phyloP scores from a whole-genome alignment of 2,797 vertebrate species.

The Ctenopoma kingsleyae region DNA sequence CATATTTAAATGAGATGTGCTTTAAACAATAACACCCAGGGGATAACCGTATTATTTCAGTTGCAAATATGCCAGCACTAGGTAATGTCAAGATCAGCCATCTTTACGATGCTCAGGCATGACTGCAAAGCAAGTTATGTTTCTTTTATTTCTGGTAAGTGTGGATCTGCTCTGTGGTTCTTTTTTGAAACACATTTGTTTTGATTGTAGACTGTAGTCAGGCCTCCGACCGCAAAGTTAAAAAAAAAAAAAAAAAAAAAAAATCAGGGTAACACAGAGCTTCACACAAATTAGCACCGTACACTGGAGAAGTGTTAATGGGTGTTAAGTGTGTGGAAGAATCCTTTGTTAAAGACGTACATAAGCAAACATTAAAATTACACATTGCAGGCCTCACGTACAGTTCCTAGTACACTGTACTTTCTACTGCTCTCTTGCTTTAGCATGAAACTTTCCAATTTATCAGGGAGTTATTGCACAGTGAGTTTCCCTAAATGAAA shows the following conservation, averaged over 20 bases:
- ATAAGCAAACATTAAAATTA: slow-evolving; percentile 37
- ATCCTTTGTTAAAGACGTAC: slow-evolving; percentile 6
- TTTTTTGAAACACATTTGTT: slow-evolving; percentile 35
- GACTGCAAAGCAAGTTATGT: neutral
- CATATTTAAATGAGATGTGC: neutral
- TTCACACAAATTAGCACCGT: neutral
- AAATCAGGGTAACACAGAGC: neutral
- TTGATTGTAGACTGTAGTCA: slow-evolving; percentile 21
- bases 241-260: slow-evolving; percentile 7
- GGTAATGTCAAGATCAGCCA: neutral
- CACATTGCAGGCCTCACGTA: slow-evolving; percentile 9
- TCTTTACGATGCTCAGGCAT: neutral
- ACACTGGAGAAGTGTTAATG: slow-evolving; percentile 25
- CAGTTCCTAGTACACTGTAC: neutral
- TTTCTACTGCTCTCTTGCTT: neutral
- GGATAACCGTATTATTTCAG: too few relatives aligned
- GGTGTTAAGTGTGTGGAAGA: neutral
- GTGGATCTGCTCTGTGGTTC: slow-evolving; percentile 2
- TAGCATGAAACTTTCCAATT: neutral
- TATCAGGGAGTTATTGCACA: neutral
- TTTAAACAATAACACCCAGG: neutral
- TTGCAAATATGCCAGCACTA: neutral
- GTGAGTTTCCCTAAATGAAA: too few relatives aligned
- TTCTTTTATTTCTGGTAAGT: slow-evolving; percentile 26
- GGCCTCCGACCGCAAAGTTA: neutral